Evolutionary conservation across 1,140 invertebrate species (phyloP), one percentile per base, ranked within the genome.

Genomic region (Brachionus calyciflorus): DNA sequence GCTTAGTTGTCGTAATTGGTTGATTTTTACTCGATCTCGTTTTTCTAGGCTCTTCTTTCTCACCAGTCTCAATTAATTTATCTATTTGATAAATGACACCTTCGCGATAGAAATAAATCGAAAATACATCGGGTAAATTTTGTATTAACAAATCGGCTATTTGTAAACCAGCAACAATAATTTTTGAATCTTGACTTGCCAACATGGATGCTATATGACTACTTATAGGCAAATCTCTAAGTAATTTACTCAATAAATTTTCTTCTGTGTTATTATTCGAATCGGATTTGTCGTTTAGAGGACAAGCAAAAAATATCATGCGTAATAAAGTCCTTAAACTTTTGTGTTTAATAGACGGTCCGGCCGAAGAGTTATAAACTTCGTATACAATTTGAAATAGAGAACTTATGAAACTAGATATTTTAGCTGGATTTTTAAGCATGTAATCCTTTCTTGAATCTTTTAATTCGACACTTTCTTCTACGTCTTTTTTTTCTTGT

Each of bases 171-270:
- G 93, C 93, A 55, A 98, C 94, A 24, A 97, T 93, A 80, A 98
- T 96, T 81, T 93, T 90, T 51, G 96, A 87, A 87, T 98, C 94
- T 80, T 91, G 91, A 0, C 94, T 96, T 0, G 94, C 94, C 88
- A 98, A 89, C 95, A 98, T 98, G 46, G 93, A 93, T 40, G 95
- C 94, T 81, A 98, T 93, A 83, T 98, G 94, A 80, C 93, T 96
- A 77, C 3, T 82, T 79, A 55, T 73, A 14, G 73, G 49, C 37
- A 44, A 30, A 68, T 41, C 17, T 14, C 28, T 6, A 5, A 76
- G 17, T 26, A 73, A 26, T 33, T 73, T 55, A 33, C 19, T 21
- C 5, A 77, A 46, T 3, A 79, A 24, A 60, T 53, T 30, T 14
- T 24, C 12, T 24, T 40, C 37, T 51, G 37, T 76, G 19, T 49